A percentile compares a stretch with the other conserved stretches of the same genome.
These are phyloP conservation scores for Cepphus grylle DNA, from an alignment of 2,113 vertebrate species.

Conservation along the genomic window DNA sequence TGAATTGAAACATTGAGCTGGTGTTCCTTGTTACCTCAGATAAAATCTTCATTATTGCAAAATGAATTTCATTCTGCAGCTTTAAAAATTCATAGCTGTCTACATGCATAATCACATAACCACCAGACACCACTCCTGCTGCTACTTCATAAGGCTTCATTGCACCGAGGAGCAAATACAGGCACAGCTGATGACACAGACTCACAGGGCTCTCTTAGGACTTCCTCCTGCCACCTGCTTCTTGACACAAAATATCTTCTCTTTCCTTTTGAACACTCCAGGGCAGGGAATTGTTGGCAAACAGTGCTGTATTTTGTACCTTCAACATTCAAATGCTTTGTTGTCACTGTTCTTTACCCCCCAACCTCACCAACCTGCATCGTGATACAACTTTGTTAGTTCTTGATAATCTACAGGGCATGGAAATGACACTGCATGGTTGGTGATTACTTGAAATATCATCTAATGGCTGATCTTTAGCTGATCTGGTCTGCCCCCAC, in stretches of 20 bases:
- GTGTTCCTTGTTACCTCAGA: background rate
- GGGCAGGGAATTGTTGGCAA: background rate
- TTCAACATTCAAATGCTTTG: background rate
- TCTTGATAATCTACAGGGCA: background rate
- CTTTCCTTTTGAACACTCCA: background rate
- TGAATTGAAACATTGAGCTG: background rate
- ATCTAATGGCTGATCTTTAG: background rate
- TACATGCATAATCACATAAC: background rate
- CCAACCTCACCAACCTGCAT: background rate
- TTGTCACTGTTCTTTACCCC: background rate
- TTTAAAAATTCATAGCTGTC: constrained; percentile 25
- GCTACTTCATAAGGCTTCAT: background rate
- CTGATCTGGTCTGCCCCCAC: background rate
- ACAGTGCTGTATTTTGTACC: background rate
- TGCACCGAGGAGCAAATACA: background rate
- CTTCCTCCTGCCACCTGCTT: background rate
- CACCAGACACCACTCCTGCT: background rate
- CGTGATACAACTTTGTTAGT: background rate
- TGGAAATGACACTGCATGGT: background rate
- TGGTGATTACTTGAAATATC: background rate
- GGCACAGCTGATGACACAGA: background rate
- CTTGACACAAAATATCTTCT: background rate
- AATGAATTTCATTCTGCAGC: background rate
- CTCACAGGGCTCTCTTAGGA: background rate
- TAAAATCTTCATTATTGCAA: constrained; percentile 34